Conservation (phyloP, 2,888 invertebrate genomes). For the Mimas tiliae region DNA sequence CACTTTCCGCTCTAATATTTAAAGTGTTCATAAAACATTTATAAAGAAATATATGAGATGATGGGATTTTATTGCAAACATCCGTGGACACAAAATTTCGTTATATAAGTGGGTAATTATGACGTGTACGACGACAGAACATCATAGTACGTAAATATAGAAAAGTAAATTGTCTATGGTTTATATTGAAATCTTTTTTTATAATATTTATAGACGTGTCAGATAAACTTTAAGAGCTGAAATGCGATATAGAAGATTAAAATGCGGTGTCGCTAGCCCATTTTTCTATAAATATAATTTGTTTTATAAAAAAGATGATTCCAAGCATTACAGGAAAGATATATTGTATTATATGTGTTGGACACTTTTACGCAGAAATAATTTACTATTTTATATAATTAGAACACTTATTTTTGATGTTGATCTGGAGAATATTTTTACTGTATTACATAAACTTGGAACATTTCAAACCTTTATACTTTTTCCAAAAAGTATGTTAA, state of each 20-base stretch:
- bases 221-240: slow-evolving; percentile 4
- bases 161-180: slow-evolving; percentile 13
- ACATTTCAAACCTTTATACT: too few species aligned
- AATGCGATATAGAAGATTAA: slow-evolving; percentile 14
- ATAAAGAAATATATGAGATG: slow-evolving; percentile 9
- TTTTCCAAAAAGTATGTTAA: too few species aligned
- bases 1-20: slow-evolving; percentile 20
- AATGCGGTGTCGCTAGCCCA: slow-evolving; percentile 8
- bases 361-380: slow-evolving; percentile 11
- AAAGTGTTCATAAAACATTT: slow-evolving; percentile 23
- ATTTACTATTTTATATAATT: slow-evolving; percentile 15
- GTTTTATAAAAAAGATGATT: slow-evolving; percentile 16
- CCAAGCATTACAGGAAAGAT: slow-evolving; percentile 9
- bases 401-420: neutral
- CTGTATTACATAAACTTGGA: neutral
- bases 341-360: slow-evolving; percentile 15
- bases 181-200: neutral
- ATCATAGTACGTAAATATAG: neutral
- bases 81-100: neutral
- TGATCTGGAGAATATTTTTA: neutral
- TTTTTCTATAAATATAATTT: slow-evolving; percentile 16
- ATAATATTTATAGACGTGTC: slow-evolving; percentile 19
- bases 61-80: slow-evolving; percentile 19
- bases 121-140: neutral
- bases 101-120: slow-evolving; percentile 23